Conservation (phyloP, 1,140 invertebrate species). For the Drosophila yakuba region DNA sequence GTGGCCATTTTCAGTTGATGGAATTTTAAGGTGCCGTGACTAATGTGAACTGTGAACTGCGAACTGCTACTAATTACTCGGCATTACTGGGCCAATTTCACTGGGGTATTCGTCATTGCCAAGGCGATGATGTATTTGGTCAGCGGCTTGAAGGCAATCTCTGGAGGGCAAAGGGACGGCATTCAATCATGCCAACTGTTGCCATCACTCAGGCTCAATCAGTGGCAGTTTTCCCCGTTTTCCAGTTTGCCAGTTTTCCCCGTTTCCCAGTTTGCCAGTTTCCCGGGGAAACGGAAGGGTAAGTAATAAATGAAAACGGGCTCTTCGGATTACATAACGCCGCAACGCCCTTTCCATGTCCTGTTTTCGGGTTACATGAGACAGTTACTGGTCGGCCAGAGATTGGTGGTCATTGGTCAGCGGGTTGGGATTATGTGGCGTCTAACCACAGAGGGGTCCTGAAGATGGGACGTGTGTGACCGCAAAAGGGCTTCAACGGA, state of each 20-base stretch:
- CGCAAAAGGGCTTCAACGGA: conserved; percentile 60
- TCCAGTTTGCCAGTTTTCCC: too few species aligned
- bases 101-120: conserved; percentile 58
- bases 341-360: conserved; percentile 43
- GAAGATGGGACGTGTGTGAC: conserved; percentile 43
- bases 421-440: conserved; percentile 25
- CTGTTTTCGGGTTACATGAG: conserved; percentile 17
- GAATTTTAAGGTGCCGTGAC: conserved; percentile 58
- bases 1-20: conserved; percentile 47
- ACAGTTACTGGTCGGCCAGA: conserved; percentile 22
- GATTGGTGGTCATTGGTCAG: conserved; percentile 15
- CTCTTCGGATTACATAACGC: conserved; percentile 72
- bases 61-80: conserved; percentile 64
- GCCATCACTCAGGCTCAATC: conserved; percentile 73
- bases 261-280: background rate
- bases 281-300: conserved; percentile 50
- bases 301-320: conserved; percentile 56
- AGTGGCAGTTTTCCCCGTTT: conserved; percentile 34
- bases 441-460: conserved; percentile 53
- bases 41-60: conserved; percentile 22
- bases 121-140: conserved; percentile 65
- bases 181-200: conserved; percentile 81
- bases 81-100: conserved; percentile 74
- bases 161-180: conserved; percentile 13
- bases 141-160: conserved; percentile 21